phyloP scores from a whole-genome alignment of 2,797 vertebrate species.

The Thamnophis elegans region DNA sequence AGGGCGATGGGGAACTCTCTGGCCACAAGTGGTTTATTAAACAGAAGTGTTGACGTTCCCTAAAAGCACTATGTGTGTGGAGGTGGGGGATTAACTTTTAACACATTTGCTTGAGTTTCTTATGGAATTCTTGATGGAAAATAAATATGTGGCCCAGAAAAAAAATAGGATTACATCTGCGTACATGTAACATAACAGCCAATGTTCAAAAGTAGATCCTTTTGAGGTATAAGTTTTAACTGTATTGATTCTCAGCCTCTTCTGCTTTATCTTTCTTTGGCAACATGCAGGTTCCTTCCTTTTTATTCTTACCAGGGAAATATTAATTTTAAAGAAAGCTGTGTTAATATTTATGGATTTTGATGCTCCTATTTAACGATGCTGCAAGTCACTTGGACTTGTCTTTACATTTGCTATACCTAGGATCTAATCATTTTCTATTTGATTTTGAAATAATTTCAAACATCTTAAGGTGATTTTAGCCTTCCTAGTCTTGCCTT shows the following conservation, averaged over 20 bases:
- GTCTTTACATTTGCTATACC: neutral
- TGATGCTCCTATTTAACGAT: neutral
- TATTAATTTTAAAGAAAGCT: neutral
- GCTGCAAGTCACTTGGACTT: neutral
- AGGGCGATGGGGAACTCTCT: neutral
- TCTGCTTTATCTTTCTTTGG: neutral
- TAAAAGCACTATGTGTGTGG: neutral
- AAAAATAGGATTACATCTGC: neutral
- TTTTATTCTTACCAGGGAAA: neutral
- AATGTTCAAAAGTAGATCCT: neutral
- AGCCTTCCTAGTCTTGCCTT: neutral
- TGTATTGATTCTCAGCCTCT: neutral
- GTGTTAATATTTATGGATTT: neutral
- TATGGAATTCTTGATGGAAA: neutral
- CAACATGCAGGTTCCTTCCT: neutral
- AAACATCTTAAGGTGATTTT: neutral
- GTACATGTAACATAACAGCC: neutral
- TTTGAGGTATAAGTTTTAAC: neutral
- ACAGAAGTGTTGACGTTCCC: neutral
- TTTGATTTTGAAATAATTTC: neutral
- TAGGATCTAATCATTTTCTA: neutral
- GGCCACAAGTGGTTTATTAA: neutral
- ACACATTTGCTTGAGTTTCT: neutral
- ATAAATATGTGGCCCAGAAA: neutral
- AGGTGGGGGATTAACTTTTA: neutral